Percentiles rank a stretch among this genome's conserved stretches.
Evolutionary conservation across 2,113 vertebrate genomes (phyloP).

Genomic region (Euleptes europaea): DNA sequence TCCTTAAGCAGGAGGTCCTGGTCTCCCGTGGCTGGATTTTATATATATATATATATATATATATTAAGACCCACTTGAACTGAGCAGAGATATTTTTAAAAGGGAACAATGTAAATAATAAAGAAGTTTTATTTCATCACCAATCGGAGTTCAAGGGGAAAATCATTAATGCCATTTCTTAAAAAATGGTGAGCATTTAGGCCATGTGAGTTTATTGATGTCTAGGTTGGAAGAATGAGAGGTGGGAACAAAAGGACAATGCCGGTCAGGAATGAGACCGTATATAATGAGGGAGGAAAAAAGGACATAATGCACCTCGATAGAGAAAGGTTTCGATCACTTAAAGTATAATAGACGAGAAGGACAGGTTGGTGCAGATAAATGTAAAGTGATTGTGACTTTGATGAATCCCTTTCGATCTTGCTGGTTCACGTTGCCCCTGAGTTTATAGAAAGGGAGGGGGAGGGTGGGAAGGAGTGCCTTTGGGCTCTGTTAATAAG

Average conservation of each 20-base stretch:
- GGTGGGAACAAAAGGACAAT: constrained; percentile 63
- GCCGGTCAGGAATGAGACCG: constrained; percentile 17
- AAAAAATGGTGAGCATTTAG: constrained; percentile 34
- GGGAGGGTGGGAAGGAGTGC: background rate
- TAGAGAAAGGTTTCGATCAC: constrained; percentile 57
- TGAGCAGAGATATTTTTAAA: background rate
- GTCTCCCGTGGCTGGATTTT: background rate
- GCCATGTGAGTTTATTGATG: constrained; percentile 43
- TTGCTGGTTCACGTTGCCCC: constrained; percentile 21
- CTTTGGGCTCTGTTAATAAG: constrained; percentile 13
- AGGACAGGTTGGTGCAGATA: constrained; percentile 46
- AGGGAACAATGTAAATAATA: constrained; percentile 45
- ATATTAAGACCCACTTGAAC: constrained; percentile 11
- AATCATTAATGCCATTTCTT: constrained; percentile 52
- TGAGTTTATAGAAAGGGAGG: constrained; percentile 36
- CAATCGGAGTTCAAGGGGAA: constrained; percentile 17
- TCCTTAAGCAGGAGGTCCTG: background rate
- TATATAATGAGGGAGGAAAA: constrained; percentile 53
- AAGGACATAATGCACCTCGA: constrained; percentile 21
- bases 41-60: background rate
- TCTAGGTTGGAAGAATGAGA: constrained; percentile 59
- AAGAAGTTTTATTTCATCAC: constrained; percentile 15
- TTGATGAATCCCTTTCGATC: constrained; percentile 52
- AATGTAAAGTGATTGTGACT: constrained; percentile 56
- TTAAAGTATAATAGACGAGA: constrained; percentile 58